These are phyloP conservation scores for Tipula vernalis DNA, from an alignment of 2,888 invertebrate genomes.

Conservation along the genomic window DNA sequence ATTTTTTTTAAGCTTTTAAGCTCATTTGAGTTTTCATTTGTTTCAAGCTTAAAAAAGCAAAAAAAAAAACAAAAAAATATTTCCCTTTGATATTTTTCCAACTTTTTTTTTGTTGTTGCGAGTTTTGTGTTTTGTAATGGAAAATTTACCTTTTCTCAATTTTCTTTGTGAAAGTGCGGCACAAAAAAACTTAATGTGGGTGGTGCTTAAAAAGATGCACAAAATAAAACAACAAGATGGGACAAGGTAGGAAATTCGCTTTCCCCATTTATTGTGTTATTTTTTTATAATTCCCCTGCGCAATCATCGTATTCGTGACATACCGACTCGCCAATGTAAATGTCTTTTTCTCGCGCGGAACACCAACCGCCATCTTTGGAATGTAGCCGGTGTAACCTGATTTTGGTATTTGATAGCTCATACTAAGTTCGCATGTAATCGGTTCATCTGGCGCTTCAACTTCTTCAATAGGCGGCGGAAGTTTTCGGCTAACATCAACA, in stretches of 20 bases:
- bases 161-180: neutral
- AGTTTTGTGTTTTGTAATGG: neutral
- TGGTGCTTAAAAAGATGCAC: neutral
- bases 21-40: neutral
- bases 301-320: neutral
- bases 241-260: too few species aligned
- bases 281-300: slow-evolving; percentile 9
- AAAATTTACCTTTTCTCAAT: neutral
- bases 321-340: neutral
- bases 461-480: neutral
- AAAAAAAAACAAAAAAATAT: neutral
- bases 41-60: neutral
- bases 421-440: neutral
- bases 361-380: neutral
- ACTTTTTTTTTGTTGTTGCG: neutral
- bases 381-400: slow-evolving; percentile 5
- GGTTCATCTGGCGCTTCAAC: neutral
- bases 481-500: neutral
- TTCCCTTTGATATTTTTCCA: neutral
- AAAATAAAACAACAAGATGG: neutral
- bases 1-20: neutral
- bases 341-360: neutral
- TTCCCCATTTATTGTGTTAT: neutral
- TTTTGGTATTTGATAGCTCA: neutral
- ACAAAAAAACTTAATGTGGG: neutral